Conservation (phyloP, 2,797 vertebrate genomes). For the Sebastiscus tertius region DNA sequence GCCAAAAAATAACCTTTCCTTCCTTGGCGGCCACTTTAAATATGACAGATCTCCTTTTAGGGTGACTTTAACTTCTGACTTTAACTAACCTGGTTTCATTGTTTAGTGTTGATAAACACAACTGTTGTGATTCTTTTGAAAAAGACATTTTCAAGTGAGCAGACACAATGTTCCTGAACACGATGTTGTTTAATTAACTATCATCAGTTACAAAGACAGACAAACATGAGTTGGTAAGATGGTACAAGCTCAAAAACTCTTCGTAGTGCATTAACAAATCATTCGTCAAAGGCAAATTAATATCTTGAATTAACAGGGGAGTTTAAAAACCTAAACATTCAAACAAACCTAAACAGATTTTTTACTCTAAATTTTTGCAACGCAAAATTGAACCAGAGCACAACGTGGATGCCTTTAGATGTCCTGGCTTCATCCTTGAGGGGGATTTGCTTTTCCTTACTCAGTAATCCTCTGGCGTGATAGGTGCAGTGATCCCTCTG, state of each 20-base stretch:
- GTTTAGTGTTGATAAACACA: background rate
- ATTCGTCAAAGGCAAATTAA: background rate
- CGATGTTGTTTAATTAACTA: background rate
- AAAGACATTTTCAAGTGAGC: background rate
- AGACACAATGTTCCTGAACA: background rate
- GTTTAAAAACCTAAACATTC: background rate
- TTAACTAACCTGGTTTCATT: background rate
- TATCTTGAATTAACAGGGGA: background rate
- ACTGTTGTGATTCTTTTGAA: background rate
- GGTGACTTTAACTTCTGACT: background rate
- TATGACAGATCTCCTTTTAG: no score
- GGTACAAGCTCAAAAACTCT: background rate
- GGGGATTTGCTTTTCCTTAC: constrained; percentile 31
- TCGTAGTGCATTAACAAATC: background rate
- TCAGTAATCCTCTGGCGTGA: constrained; percentile 39
- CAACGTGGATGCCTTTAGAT: background rate
- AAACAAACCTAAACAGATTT: no score
- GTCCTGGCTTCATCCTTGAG: constrained; percentile 1
- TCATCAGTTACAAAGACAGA: background rate
- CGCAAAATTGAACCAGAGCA: background rate
- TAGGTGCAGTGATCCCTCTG: constrained; percentile 44
- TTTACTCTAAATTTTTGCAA: background rate
- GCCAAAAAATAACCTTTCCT: background rate
- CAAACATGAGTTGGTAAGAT: no score
- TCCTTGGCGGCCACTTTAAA: no score